Evolutionary conservation across 2,888 invertebrate species (phyloP), one percentile per base, ranked within the genome.

Genomic region (Thumatha senex): DNA sequence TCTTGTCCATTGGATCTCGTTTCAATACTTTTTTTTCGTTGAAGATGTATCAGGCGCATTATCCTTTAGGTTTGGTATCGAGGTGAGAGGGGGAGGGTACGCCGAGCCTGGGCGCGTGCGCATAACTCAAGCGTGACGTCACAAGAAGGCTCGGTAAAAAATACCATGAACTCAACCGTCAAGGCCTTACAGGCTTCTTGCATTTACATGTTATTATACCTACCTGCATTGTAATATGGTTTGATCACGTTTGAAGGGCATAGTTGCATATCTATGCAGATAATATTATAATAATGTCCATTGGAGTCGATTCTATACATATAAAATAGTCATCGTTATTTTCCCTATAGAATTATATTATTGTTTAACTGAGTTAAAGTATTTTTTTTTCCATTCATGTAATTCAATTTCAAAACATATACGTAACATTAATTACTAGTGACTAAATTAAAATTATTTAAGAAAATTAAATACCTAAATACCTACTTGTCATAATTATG

Each of bases 91-190:
- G 57, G 45, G 62, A 42, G 58, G 58, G 63, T 54, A 54, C 57
- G 40, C 64, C 64, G 70, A 67, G 70, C 65, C 64, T 68, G 71
- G 64, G 78, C 79, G 82, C 85, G 82, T 80, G 84, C 87, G 84
- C 90, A 90, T 90, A 87, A 72, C 89, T 87, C 66, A 63, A 68
- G 65, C 72, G 73, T 89, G 89, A 87, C 89, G 90, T 90, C 90
- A 90, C 77, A 82, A 75, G 70, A 76, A 74, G 79, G 75, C 78
- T 72, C 75, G 72, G 76, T 80, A 82, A 86, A 86, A 86, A 88
- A 85, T 79, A 72, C 82, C 82, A 73, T 88, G 87, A 89, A 89
- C 89, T 80, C 83, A 72, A 65, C 71, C 82, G 79, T 84, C 89
- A 89, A 88, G 89, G 89, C 72, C 85, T 81, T 63, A 68, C 67